Evolutionary conservation across 2,113 vertebrate species (phyloP).

Genomic region (Dicrurus megarhynchus): DNA sequence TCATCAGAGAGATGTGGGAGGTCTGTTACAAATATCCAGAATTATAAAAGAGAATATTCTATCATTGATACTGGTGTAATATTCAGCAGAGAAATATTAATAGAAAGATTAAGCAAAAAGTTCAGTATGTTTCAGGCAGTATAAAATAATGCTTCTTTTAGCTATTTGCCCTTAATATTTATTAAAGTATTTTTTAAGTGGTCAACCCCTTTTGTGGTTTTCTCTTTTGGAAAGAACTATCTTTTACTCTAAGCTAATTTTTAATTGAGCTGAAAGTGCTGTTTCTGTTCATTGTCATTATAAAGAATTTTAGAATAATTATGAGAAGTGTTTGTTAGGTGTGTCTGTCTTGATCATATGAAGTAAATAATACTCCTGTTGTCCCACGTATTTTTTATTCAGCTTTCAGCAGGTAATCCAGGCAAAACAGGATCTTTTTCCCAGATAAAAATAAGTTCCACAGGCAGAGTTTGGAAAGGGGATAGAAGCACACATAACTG

Average conservation of each 20-base stretch:
- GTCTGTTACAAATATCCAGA: neutral
- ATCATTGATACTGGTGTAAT: neutral
- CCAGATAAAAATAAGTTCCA: neutral
- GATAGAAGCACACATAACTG: neutral
- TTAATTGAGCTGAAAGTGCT: conserved; percentile 38
- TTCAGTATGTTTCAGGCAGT: neutral
- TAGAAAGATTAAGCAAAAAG: neutral
- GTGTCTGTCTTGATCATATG: neutral
- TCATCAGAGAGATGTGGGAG: neutral
- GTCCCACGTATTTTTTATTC: neutral
- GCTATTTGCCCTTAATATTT: neutral
- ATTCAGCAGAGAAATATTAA: neutral
- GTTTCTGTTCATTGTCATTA: neutral
- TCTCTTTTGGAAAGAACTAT: neutral
- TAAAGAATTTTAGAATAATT: conserved; percentile 43
- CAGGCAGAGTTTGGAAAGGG: neutral
- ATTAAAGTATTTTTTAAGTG: neutral
- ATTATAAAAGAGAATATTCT: neutral
- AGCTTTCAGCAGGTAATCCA: neutral
- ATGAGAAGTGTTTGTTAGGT: neutral
- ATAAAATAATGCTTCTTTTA: neutral
- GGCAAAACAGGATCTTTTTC: neutral
- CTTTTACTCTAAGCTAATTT: neutral
- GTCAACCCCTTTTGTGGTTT: neutral
- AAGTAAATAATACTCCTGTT: neutral